These are phyloP conservation scores for Xestia xanthographa DNA, from an alignment of 2,888 invertebrate species.

Conservation along the genomic window DNA sequence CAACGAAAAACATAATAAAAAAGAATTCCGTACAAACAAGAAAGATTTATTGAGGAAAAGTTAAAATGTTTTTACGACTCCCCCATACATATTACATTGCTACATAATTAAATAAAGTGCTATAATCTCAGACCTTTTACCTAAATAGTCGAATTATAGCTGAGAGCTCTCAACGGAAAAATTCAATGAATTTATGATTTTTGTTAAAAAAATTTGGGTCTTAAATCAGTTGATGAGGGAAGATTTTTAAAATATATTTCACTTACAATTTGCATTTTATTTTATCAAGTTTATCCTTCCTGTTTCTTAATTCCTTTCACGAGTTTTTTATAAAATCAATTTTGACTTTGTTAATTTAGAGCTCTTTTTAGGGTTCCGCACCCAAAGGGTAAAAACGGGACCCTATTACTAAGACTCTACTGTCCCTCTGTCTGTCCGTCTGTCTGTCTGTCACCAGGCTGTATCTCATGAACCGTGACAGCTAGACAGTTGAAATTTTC, in stretches of 20 bases:
- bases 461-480: too few relatives aligned
- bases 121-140: conserved; percentile 44
- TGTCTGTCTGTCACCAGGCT: too few relatives aligned
- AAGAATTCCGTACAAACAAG: conserved; percentile 40
- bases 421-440: too few relatives aligned
- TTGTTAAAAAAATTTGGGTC: background rate
- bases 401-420: too few relatives aligned
- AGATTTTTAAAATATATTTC: background rate
- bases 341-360: background rate
- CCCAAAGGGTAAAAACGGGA: too few relatives aligned
- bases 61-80: conserved; percentile 53
- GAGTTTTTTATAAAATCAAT: background rate
- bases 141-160: too few relatives aligned
- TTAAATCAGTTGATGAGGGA: conserved; percentile 3
- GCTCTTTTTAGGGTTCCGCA: background rate
- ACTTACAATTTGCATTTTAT: background rate
- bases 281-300: background rate
- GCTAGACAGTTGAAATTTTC: too few relatives aligned
- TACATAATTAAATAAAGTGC: conserved; percentile 62
- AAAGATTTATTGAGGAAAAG: conserved; percentile 65
- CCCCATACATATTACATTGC: conserved; percentile 47
- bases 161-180: conserved; percentile 20
- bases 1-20: too few relatives aligned
- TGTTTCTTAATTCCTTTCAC: background rate
- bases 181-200: conserved; percentile 22